Conservation (phyloP, 2,888 invertebrate genomes). For the Xylophagus ater region DNA sequence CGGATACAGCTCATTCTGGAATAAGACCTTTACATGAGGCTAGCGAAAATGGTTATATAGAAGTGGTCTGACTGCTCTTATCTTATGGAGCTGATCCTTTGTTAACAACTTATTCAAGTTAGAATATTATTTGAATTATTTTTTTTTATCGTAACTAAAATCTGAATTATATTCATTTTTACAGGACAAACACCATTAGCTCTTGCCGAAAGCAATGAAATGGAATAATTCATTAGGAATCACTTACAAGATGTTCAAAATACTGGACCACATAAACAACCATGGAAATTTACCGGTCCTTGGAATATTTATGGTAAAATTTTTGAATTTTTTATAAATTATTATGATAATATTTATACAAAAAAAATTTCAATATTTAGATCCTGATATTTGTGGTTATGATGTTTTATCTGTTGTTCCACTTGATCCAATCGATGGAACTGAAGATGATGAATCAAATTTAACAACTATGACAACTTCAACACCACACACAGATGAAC, state of each 20-base stretch:
- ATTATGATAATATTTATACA: too few relatives aligned
- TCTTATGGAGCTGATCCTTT: conserved; percentile 88
- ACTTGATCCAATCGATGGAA: conserved; percentile 40
- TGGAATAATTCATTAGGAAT: conserved; percentile 32
- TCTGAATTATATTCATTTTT: conserved; percentile 8
- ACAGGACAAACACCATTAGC: conserved; percentile 39
- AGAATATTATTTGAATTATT: conserved; percentile 22
- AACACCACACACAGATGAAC: conserved; percentile 40
- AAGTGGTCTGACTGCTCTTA: conserved; percentile 74
- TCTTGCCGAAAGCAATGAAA: conserved; percentile 35
- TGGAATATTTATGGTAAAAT: conserved; percentile 36
- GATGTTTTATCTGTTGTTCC: conserved; percentile 33
- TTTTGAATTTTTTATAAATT: conserved; percentile 1
- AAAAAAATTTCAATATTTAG: too few relatives aligned
- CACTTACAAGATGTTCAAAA: conserved; percentile 36
- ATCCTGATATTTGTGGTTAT: conserved; percentile 38
- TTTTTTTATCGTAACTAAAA: background rate
- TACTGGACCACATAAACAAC: conserved; percentile 27
- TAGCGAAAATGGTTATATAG: conserved; percentile 79
- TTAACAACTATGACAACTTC: conserved; percentile 59
- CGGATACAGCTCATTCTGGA: conserved; percentile 84
- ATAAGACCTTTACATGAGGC: conserved; percentile 92
- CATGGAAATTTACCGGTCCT: conserved; percentile 40
- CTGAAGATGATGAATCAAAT: conserved; percentile 56
- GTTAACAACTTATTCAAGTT: conserved; percentile 78